Conservation (phyloP, 2,888 invertebrate genomes). For the Cinara cedri region DNA sequence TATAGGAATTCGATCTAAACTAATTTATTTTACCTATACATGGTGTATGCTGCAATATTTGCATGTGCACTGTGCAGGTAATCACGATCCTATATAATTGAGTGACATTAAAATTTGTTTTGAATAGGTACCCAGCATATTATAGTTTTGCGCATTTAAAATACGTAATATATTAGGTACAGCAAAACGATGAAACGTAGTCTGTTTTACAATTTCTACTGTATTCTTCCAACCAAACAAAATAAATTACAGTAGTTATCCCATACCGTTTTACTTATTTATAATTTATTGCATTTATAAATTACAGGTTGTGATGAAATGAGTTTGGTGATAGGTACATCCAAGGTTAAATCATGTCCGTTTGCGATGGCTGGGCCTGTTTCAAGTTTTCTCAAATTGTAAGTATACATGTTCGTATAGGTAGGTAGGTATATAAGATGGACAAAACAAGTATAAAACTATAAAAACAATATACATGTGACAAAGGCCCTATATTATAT, state of each 20-base stretch:
- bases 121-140: slow-evolving; percentile 8
- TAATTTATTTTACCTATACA: no score
- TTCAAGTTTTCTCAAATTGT: slow-evolving; percentile 59
- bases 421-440: neutral
- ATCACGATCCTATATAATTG: neutral
- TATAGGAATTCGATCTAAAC: no score
- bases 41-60: neutral
- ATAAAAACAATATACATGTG: slow-evolving; percentile 34
- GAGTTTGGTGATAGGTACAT: slow-evolving; percentile 26
- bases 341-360: slow-evolving; percentile 56
- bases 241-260: slow-evolving; percentile 20
- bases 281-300: slow-evolving; percentile 12
- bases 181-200: neutral
- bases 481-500: slow-evolving; percentile 37
- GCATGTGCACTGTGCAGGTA: neutral
- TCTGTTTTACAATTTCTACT: slow-evolving; percentile 3
- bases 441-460: neutral
- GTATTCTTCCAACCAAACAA: neutral
- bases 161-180: neutral
- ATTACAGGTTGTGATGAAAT: slow-evolving; percentile 54
- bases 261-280: neutral
- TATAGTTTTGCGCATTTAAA: neutral
- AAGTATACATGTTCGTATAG: slow-evolving; percentile 44
- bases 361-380: slow-evolving; percentile 58
- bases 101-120: neutral